Conservation (phyloP, 2,797 vertebrate species). For the Coilia nasus region DNA sequence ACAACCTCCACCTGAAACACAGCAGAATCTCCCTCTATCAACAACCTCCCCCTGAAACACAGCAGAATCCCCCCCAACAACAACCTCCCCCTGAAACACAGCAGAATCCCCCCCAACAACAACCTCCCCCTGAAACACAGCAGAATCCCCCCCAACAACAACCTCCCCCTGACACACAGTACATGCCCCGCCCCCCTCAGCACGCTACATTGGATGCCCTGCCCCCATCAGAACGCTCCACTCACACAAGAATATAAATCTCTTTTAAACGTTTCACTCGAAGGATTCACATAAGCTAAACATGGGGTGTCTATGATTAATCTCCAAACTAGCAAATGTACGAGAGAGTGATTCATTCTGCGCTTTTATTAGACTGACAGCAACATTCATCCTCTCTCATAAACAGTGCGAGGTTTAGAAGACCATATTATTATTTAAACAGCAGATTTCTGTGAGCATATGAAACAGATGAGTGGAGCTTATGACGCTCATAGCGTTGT, state of each 20-base stretch:
- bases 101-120: too few relatives aligned
- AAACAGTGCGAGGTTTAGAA: neutral
- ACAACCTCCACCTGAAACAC: too few relatives aligned
- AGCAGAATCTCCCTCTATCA: neutral
- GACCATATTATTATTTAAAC: neutral
- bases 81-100: too few relatives aligned
- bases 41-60: too few relatives aligned
- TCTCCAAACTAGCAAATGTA: neutral
- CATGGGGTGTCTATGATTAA: neutral
- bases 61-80: too few relatives aligned
- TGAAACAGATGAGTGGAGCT: neutral
- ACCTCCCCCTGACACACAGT: too few relatives aligned
- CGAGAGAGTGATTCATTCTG: neutral
- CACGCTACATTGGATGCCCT: neutral
- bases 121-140: too few relatives aligned
- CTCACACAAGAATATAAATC: neutral
- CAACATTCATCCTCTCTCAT: constrained; percentile 10
- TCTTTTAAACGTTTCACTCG: neutral
- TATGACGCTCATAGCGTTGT: neutral
- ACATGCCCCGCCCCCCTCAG: neutral
- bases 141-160: too few relatives aligned
- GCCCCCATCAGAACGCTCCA: neutral
- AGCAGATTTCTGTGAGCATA: neutral
- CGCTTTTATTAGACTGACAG: neutral
- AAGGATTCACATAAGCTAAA: neutral